Conservation (phyloP, 2,113 vertebrate genomes). For the Centropus unirufus region DNA sequence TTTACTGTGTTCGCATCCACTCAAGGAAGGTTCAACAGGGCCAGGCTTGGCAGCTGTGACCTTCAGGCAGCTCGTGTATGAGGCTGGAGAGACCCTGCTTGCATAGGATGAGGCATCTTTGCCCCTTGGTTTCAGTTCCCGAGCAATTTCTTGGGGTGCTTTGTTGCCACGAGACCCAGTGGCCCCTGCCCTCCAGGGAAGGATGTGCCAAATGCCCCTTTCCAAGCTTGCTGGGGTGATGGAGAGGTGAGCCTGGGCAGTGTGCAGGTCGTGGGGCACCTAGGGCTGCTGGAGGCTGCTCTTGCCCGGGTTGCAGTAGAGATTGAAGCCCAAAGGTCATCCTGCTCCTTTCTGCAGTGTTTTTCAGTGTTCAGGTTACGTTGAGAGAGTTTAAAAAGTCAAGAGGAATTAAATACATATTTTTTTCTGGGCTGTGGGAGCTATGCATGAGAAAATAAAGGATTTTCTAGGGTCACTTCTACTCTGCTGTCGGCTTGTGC, state of each 20-base stretch:
- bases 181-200: background rate
- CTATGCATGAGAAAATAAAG: background rate
- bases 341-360: background rate
- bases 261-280: background rate
- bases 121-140: fast-evolving
- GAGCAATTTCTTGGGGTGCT: background rate
- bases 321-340: background rate
- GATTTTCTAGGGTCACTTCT: fast-evolving
- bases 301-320: background rate
- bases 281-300: background rate
- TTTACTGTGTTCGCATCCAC: background rate
- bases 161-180: fast-evolving
- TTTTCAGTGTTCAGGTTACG: background rate
- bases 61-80: background rate
- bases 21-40: background rate
- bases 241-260: background rate
- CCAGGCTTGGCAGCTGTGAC: background rate
- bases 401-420: fast-evolving
- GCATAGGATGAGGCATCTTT: background rate
- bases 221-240: background rate
- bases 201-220: fast-evolving
- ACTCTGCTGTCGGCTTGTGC: background rate
- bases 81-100: background rate
- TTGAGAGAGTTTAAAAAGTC: background rate
- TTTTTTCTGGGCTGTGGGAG: background rate